phyloP scores from a whole-genome alignment of 2,888 invertebrate genomes.

The Cacoxenus indagator region DNA sequence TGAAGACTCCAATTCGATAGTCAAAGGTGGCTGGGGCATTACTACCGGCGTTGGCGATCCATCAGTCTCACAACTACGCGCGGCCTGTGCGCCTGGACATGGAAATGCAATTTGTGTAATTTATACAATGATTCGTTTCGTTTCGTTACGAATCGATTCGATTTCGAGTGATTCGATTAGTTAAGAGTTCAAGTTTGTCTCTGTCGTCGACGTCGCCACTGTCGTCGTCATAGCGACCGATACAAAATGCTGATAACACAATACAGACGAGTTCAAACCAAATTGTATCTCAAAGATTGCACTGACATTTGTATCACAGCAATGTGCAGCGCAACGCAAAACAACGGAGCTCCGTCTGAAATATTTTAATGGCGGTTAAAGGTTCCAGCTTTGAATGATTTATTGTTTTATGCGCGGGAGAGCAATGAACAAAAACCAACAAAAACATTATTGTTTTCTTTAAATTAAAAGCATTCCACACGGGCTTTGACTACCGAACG shows the following conservation, averaged over 20 bases:
- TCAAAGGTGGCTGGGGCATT: neutral
- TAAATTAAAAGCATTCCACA: conserved; percentile 19
- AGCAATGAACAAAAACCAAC: neutral
- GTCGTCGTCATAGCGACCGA: neutral
- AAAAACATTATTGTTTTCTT: neutral
- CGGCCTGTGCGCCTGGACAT: conserved; percentile 49
- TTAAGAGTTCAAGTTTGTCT: conserved; percentile 12
- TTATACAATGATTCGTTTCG: conserved; percentile 43
- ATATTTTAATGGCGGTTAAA: conserved; percentile 17
- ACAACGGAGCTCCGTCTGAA: neutral
- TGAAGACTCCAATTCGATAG: neutral
- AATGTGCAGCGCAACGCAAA: neutral
- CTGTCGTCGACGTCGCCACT: neutral
- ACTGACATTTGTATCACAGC: conserved; percentile 11
- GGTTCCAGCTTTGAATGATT: conserved; percentile 14
- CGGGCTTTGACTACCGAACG: neutral
- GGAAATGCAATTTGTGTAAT: conserved; percentile 68
- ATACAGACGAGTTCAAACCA: neutral
- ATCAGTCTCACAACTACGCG: conserved; percentile 38
- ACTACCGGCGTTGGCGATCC: conserved; percentile 30
- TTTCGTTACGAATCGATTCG: neutral
- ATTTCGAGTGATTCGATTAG: conserved; percentile 17
- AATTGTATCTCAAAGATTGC: conserved; percentile 4
- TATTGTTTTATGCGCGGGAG: conserved; percentile 15
- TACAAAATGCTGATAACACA: conserved; percentile 17